Base-by-base conservation (phyloP, 2,113 vertebrate species). In the Salminus brasiliensis region DNA sequence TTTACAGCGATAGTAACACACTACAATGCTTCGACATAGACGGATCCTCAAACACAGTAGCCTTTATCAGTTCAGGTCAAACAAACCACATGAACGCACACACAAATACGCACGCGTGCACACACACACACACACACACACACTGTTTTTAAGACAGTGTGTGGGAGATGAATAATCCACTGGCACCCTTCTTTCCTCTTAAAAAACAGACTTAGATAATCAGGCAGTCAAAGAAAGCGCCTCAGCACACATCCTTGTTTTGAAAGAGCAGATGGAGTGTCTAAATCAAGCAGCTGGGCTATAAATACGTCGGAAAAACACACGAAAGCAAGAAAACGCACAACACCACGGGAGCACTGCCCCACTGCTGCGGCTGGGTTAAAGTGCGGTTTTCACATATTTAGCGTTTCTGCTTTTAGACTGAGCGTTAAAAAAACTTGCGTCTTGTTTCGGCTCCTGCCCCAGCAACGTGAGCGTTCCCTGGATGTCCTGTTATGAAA, bases 301-400 rank as follows among this genome's bases (percentile, higher is more conserved):
- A 91, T 90, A 92, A 93, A 92, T 92, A 91, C 72, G 84, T 76
- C 76, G 79, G 81, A 86, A 87, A 90, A 88, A 80, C 81, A 82
- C 87, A 88, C 81, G 80, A 79, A 89, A 85, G 85, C 85, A 87
- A 39, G 39, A 65, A 27, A 25, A 23, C 27, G 53, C 66, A 49
- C 75, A 27, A 55, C 67, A 25, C 74, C 47, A 43, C 34, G 25
- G 5, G 63, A 67, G 34, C 11, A 27, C 74, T 41, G 47, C 10
- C 62, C 32, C 29, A 76, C 79, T 85, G 83, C 85, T 39, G 81
- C 81, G 89, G 89, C 86, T 62, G 83, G 66, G 79, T 84, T 78
- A 39, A 74, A 83, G 84, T 69, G 76, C 81, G 83, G 25, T 67
- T 87, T 68, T 62, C 81, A 84, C 85, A 76, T 85, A 83, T 83